A percentile compares a stretch with the other conserved stretches of the same genome.
These are phyloP conservation scores for Bothrops jararaca DNA, from an alignment of 2,113 vertebrate species.

Conservation along the genomic window DNA sequence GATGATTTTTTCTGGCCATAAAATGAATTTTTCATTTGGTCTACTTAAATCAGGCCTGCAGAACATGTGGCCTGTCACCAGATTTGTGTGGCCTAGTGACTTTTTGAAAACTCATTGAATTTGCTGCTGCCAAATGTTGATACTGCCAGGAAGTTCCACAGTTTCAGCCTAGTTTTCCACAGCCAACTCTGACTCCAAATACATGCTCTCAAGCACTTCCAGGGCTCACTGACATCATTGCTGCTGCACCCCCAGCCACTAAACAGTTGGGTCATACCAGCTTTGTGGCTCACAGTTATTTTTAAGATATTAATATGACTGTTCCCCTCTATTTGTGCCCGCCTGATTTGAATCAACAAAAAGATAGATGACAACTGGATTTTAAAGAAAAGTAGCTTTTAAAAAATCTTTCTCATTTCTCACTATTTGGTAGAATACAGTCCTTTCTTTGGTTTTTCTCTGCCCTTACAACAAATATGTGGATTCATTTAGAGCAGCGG, in stretches of 20 bases:
- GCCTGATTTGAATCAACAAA: not conserved
- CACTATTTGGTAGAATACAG: not conserved
- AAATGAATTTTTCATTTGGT: not conserved
- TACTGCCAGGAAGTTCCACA: not conserved
- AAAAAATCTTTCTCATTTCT: not conserved
- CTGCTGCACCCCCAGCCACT: not conserved
- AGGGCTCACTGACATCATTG: not conserved
- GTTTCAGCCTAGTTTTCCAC: not conserved
- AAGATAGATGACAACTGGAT: not conserved
- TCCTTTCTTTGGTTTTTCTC: not conserved
- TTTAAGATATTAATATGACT: not conserved
- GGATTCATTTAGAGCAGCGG: not conserved
- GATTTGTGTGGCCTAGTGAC: not conserved
- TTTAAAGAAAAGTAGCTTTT: not conserved
- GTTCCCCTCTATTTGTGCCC: not conserved
- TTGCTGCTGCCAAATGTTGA: not conserved
- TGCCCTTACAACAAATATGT: not conserved
- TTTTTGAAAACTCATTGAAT: not conserved
- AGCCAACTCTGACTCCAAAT: not conserved
- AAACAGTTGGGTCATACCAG: not conserved
- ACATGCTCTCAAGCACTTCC: not conserved
- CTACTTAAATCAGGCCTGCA: not conserved
- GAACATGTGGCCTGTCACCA: not conserved
- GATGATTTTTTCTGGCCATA: not conserved
- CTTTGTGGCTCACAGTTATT: not conserved